These are phyloP conservation scores for Lycaena phlaeas DNA, from an alignment of 2,888 invertebrate genomes.

Conservation along the genomic window DNA sequence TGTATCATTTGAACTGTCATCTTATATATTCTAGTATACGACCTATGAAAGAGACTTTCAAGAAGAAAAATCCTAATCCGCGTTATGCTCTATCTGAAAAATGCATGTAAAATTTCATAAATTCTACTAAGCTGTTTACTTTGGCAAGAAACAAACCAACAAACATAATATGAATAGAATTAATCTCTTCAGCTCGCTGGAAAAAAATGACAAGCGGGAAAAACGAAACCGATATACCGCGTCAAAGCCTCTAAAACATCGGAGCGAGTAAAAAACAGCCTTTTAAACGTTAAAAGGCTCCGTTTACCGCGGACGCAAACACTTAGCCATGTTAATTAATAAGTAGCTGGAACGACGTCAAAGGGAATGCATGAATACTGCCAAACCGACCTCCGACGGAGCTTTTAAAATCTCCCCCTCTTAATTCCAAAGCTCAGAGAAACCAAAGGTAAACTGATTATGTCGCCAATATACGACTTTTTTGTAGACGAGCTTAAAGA, in stretches of 20 bases:
- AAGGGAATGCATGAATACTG: constrained; percentile 74
- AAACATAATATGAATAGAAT: too few relatives aligned
- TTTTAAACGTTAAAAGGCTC: constrained; percentile 69
- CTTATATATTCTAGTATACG: too few relatives aligned
- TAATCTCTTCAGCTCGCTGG: too few relatives aligned
- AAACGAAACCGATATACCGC: constrained; percentile 50
- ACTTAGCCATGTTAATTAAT: constrained; percentile 70
- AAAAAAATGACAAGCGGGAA: neutral
- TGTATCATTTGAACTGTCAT: too few relatives aligned
- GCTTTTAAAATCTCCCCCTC: constrained; percentile 68
- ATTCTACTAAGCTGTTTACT: too few relatives aligned
- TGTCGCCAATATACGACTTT: constrained; percentile 59
- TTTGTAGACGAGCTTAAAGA: constrained; percentile 24
- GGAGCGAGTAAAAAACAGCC: constrained; percentile 49
- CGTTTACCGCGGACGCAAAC: constrained; percentile 72
- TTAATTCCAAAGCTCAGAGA: constrained; percentile 57
- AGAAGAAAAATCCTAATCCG: too few relatives aligned
- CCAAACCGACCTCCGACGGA: constrained; percentile 51
- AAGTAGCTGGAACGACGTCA: constrained; percentile 68
- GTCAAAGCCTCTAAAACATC: constrained; percentile 61
- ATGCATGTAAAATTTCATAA: too few relatives aligned
- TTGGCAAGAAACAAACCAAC: too few relatives aligned
- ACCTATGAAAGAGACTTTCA: too few relatives aligned
- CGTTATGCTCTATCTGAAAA: too few relatives aligned
- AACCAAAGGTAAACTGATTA: constrained; percentile 68